These are phyloP conservation scores for Cheilosia grossa DNA, from an alignment of 2,888 invertebrate genomes.

Conservation along the genomic window DNA sequence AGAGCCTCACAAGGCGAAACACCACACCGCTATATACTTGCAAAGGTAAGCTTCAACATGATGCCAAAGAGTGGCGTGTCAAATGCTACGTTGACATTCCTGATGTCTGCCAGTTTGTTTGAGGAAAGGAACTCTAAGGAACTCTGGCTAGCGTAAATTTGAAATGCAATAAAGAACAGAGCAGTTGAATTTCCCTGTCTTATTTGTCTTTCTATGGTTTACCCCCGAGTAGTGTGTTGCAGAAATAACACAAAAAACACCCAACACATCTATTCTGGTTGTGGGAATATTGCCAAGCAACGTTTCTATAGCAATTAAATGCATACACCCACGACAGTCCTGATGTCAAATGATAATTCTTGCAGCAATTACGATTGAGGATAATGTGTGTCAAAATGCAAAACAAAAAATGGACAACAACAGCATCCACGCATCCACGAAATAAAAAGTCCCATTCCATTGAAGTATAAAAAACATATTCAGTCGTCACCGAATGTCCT, in stretches of 20 bases:
- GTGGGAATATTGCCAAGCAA: neutral
- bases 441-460: neutral
- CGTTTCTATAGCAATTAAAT: neutral
- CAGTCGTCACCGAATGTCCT: constrained; percentile 7
- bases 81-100: constrained; percentile 1
- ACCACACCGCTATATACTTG: neutral
- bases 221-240: neutral
- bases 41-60: neutral
- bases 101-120: neutral
- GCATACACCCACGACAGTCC: neutral
- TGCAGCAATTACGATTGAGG: neutral
- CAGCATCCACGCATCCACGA: neutral
- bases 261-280: neutral
- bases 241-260: neutral
- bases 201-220: neutral
- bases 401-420: neutral
- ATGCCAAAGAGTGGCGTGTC: neutral
- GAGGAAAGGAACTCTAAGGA: neutral
- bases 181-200: neutral
- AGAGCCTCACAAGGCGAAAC: neutral
- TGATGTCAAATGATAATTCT: constrained; percentile 6
- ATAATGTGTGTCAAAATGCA: neutral
- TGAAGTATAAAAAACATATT: neutral
- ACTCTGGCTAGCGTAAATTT: neutral
- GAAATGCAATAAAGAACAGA: neutral